Evolutionary conservation across 2,888 invertebrate genomes (phyloP).

Genomic region (Drosophila kokeensis): DNA sequence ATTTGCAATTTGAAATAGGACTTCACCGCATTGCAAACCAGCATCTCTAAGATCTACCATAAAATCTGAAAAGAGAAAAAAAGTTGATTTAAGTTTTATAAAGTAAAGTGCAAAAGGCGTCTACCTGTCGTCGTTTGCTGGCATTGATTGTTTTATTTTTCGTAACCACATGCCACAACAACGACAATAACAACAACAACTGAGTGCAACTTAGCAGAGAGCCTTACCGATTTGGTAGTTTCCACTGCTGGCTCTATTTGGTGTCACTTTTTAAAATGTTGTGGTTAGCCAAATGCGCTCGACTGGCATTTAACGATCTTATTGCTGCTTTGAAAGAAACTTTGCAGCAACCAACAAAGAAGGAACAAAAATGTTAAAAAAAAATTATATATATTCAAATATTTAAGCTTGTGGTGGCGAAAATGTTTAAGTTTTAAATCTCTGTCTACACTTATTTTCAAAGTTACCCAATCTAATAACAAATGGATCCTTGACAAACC

Average conservation of each 20-base stretch:
- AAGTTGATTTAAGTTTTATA: conserved; percentile 50
- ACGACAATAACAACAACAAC: not conserved
- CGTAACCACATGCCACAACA: not conserved
- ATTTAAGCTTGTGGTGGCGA: not conserved
- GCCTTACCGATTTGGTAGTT: not conserved
- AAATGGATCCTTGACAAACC: not conserved
- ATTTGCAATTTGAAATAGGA: conserved; percentile 58
- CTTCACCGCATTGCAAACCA: conserved; percentile 32
- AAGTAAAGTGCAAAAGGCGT: conserved; percentile 44
- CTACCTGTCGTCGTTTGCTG: conserved; percentile 32
- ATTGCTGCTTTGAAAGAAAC: too few relatives aligned
- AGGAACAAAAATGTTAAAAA: too few relatives aligned
- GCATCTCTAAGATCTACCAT: conserved; percentile 33
- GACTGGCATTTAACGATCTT: not conserved
- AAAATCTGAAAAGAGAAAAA: conserved; percentile 2
- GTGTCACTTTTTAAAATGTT: not conserved
- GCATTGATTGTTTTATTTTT: conserved; percentile 1
- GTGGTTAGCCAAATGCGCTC: not conserved
- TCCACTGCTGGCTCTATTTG: conserved; percentile 19
- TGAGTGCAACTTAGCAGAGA: conserved; percentile 6
- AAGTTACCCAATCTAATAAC: not conserved
- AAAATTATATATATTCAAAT: not conserved
- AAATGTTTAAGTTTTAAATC: not conserved
- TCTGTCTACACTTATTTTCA: not conserved
- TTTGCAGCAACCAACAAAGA: not conserved